Conservation (phyloP, 1,140 invertebrate genomes). For the Drosophila azteca region DNA sequence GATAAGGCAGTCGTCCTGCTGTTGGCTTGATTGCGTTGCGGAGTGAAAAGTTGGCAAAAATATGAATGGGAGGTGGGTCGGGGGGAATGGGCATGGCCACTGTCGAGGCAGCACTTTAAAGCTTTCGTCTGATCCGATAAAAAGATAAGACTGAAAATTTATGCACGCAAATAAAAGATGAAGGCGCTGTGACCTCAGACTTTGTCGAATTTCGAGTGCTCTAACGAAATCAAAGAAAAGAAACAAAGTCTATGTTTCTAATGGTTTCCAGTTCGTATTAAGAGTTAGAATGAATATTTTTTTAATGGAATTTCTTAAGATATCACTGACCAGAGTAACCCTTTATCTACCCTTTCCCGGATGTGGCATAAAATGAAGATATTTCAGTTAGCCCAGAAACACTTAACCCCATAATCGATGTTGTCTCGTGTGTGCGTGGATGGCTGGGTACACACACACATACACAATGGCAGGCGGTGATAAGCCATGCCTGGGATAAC, state of each 20-base stretch:
- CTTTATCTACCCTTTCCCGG: neutral
- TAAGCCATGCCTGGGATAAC: constrained; percentile 9
- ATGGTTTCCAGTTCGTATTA: no score
- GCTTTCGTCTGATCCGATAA: constrained; percentile 53
- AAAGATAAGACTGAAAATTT: constrained; percentile 63
- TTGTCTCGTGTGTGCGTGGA: constrained; percentile 14
- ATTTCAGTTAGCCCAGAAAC: constrained; percentile 35
- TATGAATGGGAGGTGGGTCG: constrained; percentile 28
- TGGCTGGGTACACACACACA: neutral
- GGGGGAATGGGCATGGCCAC: constrained; percentile 1
- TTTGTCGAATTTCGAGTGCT: constrained; percentile 3
- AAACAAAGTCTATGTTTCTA: no score
- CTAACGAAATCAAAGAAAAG: no score
- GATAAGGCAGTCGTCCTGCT: neutral
- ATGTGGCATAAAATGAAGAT: constrained; percentile 56
- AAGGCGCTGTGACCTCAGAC: neutral
- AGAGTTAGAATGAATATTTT: no score
- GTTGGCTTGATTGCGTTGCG: no score
- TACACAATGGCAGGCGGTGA: constrained; percentile 16
- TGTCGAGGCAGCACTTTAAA: constrained; percentile 60
- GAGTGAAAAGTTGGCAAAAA: constrained; percentile 32
- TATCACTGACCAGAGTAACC: neutral
- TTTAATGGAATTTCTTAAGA: neutral
- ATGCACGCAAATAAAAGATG: constrained; percentile 24
- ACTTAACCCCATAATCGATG: constrained; percentile 50